Evolutionary conservation across 2,113 vertebrate genomes (phyloP).

Genomic region (Antigone vipio): DNA sequence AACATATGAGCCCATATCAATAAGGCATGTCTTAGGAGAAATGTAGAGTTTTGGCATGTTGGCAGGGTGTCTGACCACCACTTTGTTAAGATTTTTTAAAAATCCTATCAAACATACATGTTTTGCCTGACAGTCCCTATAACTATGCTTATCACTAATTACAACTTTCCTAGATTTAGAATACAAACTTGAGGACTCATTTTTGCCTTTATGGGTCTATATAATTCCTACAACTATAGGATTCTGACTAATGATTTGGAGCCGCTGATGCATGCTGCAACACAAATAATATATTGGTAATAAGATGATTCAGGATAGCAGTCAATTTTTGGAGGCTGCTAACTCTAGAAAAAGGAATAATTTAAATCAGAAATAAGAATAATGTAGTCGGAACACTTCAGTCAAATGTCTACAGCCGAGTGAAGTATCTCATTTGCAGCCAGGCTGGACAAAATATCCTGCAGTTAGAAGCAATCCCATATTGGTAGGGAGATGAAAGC

Average conservation of each 20-base stretch:
- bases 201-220: background rate
- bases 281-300: background rate
- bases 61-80: background rate
- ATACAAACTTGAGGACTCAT: background rate
- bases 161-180: background rate
- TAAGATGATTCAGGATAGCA: background rate
- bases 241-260: background rate
- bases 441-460: background rate
- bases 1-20: background rate
- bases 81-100: background rate
- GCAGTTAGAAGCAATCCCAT: background rate
- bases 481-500: background rate
- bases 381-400: background rate
- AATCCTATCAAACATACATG: background rate
- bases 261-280: background rate
- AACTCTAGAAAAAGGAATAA: background rate
- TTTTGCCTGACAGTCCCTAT: background rate
- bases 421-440: background rate
- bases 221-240: background rate
- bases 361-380: background rate
- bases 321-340: background rate
- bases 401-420: background rate
- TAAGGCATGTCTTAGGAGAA: background rate
- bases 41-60: background rate
- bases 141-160: background rate